Conservation (phyloP, 2,888 invertebrate species). For the Drosophila lacicola region DNA sequence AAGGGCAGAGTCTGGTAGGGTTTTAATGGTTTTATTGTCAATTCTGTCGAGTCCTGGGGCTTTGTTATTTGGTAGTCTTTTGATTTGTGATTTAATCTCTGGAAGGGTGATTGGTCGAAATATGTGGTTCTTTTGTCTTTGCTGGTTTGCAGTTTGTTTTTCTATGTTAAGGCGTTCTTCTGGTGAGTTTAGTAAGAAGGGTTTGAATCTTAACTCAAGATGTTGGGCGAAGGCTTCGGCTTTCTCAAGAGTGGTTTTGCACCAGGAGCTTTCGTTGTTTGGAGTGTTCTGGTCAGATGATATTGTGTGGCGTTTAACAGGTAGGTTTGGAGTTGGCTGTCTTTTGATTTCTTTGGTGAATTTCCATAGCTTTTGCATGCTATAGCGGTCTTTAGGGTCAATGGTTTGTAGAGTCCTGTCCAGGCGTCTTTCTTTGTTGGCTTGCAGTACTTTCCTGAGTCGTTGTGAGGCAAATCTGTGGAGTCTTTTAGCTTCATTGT, state of each 20-base stretch:
- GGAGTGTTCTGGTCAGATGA: too few species aligned
- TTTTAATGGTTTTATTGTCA: not conserved
- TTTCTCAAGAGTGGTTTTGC: not conserved
- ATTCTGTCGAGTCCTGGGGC: not conserved
- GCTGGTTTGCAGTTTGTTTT: not conserved
- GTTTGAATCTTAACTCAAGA: constrained; percentile 3
- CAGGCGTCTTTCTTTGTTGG: not conserved
- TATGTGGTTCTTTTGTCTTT: not conserved
- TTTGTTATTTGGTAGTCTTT: not conserved
- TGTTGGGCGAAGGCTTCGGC: constrained; percentile 4
- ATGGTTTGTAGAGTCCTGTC: not conserved
- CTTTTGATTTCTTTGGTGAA: constrained; percentile 1
- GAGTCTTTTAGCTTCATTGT: too few species aligned
- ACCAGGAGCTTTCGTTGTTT: not conserved
- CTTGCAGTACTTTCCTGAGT: not conserved
- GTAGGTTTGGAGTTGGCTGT: not conserved
- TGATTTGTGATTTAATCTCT: not conserved
- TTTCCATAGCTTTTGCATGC: constrained; percentile 4
- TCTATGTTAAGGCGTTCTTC: not conserved
- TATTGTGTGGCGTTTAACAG: not conserved
- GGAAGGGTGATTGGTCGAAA: not conserved
- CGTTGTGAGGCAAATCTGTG: too few species aligned
- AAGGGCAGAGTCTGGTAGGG: too few species aligned
- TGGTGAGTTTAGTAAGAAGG: not conserved
- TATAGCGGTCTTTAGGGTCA: not conserved